Base-by-base conservation (phyloP, 2,888 invertebrate genomes). In the Ochropleura plecta region DNA sequence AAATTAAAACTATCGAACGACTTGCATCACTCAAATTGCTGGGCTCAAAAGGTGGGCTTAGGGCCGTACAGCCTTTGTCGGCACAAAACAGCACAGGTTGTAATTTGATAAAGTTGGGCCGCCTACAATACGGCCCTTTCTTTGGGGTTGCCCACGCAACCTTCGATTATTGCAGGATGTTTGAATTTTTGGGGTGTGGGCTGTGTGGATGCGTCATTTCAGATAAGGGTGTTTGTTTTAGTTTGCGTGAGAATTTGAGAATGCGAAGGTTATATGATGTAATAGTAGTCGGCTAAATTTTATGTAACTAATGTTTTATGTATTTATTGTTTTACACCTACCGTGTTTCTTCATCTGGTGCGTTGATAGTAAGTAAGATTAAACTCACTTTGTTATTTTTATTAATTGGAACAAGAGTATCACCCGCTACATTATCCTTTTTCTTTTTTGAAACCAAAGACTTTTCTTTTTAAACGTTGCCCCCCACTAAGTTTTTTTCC, bases 71-170 rank as follows among this genome's bases (percentile, higher is more conserved):
- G 88, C 91, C 95, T 96, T 96, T 96, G 96, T 95, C 95, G 96
- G 96, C 93, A 94, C 94, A 94, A 94, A 95, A 96, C 94, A 93
- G 95, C 94, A 93, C 94, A 95, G 94, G 95, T 94, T 95, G 95
- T 96, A 96, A 96, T 96, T 96, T 96, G 96, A 96, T 96, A 96
- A 95, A 95, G 94, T 94, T 91, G 92, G 90, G 92, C 94, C 96
- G 96, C 96, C 96, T 95, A 94, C 95, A 91, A 94, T 92, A 93
- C 92, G 92, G 92, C 90, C 92, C 93, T 93, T 94, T 95, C 94
- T 94, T 95, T 93, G 92, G 93, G 93, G 93, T 91, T 89, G 89
- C 96, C 96, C 96, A 96, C 96, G 95, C 95, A 93, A 91, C 91
- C 92, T 93, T 93, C 90, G 89, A 90, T 92, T 92, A 90, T 87